Evolutionary conservation across 1,140 invertebrate species (phyloP), one percentile per base, ranked within the genome.

Genomic region (Akabosia matsudoensis): DNA sequence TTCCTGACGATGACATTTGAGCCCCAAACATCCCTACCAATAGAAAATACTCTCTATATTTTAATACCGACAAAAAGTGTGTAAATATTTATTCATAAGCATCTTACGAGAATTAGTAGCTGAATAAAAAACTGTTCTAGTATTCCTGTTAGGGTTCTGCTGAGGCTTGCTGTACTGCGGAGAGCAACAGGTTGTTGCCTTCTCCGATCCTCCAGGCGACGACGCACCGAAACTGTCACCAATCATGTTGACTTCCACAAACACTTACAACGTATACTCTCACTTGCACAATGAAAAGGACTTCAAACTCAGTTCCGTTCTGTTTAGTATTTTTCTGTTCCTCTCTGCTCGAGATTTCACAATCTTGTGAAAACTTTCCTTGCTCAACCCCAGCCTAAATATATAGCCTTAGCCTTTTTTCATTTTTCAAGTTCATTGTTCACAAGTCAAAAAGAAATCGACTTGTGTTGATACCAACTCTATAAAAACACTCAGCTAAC

Each of bases 401-500:
- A 67, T 67, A 67, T 67, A 67, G 61, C 61, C 61, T 67, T 67
- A 30, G 31, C 61, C n/a, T n/a, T n/a, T 67, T 30, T 24, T 30
- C 61, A 2, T 28, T 7, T 67, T 67, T 67, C 61, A 67, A 67
- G 61, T 67, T 67, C 61, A 67, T 67, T 67, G 61, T 67, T 28
- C 61, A 67, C 61, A 2, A 1, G 28, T 30, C 61, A n/a, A n/a
- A n/a, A n/a, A n/a, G 61, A 4, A 56, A 56, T 10, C n/a, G 54
- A 10, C 7, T 22, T 13, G 10, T 56, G n/a, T 56, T 56, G 4
- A 22, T 22, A 56, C 14, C 10, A 10, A 56, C 22, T 3, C 54
- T 56, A 22, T 3, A n/a, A 56, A 3, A n/a, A 22, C 10, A 56
- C n/a, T 16, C n/a, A 56, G 14, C 54, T 3, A 45, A 45, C 7